phyloP scores from a whole-genome alignment of 2,797 vertebrate genomes.

The Brotula barbata region DNA sequence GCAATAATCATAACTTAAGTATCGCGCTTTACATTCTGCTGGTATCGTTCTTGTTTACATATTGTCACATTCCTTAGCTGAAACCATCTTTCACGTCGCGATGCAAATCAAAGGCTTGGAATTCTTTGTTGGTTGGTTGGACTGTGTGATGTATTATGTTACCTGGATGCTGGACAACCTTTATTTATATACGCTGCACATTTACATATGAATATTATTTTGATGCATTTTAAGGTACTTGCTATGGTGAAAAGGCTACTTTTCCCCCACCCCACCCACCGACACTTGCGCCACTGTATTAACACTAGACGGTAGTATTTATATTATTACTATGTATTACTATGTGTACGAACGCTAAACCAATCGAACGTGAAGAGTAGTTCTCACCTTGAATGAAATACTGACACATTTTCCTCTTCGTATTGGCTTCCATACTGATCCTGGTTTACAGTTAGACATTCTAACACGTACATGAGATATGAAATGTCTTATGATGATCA shows the following conservation, averaged over 20 bases:
- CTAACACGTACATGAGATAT: background rate
- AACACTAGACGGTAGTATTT: constrained; percentile 23
- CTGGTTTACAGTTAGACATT: constrained; percentile 7
- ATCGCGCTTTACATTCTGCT: constrained; percentile 44
- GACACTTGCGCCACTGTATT: constrained; percentile 8
- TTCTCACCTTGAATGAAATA: constrained; percentile 5
- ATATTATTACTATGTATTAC: too few species aligned
- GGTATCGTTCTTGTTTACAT: constrained; percentile 63
- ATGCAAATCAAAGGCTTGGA: background rate
- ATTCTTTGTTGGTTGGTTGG: constrained; percentile 29
- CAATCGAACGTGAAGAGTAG: too few species aligned
- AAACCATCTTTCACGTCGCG: constrained; percentile 18
- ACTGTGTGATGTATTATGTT: constrained; percentile 33
- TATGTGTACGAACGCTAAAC: too few species aligned
- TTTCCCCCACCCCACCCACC: constrained; percentile 5
- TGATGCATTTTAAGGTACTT: constrained; percentile 38
- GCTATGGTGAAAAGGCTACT: constrained; percentile 26
- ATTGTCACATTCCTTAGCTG: constrained; percentile 37
- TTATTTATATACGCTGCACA: constrained; percentile 36
- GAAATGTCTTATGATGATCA: constrained; percentile 1
- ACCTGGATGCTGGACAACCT: constrained; percentile 34
- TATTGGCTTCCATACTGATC: constrained; percentile 7
- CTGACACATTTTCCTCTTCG: constrained; percentile 11
- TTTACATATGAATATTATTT: constrained; percentile 32
- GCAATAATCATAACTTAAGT: constrained; percentile 64